phyloP scores from a whole-genome alignment of 2,888 invertebrate species.

The Pseudococcus jackbeardsleyi region DNA sequence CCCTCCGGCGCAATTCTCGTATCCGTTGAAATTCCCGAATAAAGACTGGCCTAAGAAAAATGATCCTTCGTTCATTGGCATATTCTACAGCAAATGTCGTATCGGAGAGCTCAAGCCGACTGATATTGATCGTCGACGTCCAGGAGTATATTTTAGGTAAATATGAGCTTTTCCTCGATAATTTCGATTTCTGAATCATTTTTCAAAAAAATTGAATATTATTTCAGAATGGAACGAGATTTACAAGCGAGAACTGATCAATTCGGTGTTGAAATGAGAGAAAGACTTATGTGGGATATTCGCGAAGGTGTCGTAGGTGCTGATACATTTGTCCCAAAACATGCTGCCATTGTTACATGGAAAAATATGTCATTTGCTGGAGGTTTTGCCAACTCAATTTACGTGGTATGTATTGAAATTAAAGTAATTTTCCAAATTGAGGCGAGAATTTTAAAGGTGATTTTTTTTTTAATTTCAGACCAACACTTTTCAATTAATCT shows the following conservation, averaged over 20 bases:
- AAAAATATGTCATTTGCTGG: constrained; percentile 95
- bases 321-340: constrained; percentile 90
- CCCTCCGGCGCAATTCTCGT: constrained; percentile 86
- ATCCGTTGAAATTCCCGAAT: constrained; percentile 88
- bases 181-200: background rate
- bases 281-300: constrained; percentile 89
- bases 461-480: constrained; percentile 75
- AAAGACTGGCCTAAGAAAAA: constrained; percentile 88
- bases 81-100: constrained; percentile 90
- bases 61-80: constrained; percentile 94
- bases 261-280: constrained; percentile 87
- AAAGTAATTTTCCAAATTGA: background rate
- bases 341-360: constrained; percentile 93
- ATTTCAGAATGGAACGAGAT: constrained; percentile 77
- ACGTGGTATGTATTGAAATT: constrained; percentile 72
- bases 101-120: constrained; percentile 80
- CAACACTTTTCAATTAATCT: constrained; percentile 94
- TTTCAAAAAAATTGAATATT: background rate
- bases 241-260: constrained; percentile 82
- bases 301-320: constrained; percentile 92
- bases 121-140: constrained; percentile 81
- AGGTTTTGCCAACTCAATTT: constrained; percentile 85
- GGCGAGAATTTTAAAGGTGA: background rate
- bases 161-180: background rate
- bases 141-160: constrained; percentile 86